Base-by-base conservation (phyloP, 2,888 invertebrate genomes). In the Apomyelois bistriatella region DNA sequence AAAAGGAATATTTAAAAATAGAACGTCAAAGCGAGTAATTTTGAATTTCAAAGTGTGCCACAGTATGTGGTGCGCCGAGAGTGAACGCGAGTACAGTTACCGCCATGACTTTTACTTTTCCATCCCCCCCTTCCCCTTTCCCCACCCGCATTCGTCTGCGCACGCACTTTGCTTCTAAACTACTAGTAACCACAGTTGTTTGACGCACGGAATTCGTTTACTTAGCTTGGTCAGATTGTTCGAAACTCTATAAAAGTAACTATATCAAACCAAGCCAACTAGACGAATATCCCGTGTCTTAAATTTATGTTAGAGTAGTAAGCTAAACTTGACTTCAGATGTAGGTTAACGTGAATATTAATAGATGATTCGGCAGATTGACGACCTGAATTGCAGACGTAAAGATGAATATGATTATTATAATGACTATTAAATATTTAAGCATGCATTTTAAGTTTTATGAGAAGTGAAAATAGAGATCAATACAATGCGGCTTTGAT, bases 41-140 rank as follows among this genome's bases (percentile, higher is more conserved):
- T 50, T 40, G 30, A 30, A 49, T 49, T 49, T 40, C 56, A 54
- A 76, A 76, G 73, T 76, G 68, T 72, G 77, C 59, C 74, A 58
- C 62, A 60, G 63, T 67, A 65, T 68, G 66, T 61, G 62, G 61
- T 30, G 62, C 59, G 66, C 65, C 68, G 85, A 86, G 87, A 87
- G 87, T 80, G 85, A 85, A 84, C 76, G 73, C 71, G 68, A 74
- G 79, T 81, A 85, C 87, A 73, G 87, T 84, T 86, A 85, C 63
- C 59, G 70, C 64, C 66, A 70, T 63, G 72, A 87, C 87, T 88
- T 87, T 88, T 87, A 88, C 87, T 88, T 87, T 86, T 75, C 68
- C 69, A 60, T 65, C 65, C 61, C 64, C 58, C 65, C 61, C 56
- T 56, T 58, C 53, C 53, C 50, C 43, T 54, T 53, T 55, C 53